These are phyloP conservation scores for Parauchenoglanis ngamensis DNA, from an alignment of 2,797 vertebrate species.

Conservation along the genomic window DNA sequence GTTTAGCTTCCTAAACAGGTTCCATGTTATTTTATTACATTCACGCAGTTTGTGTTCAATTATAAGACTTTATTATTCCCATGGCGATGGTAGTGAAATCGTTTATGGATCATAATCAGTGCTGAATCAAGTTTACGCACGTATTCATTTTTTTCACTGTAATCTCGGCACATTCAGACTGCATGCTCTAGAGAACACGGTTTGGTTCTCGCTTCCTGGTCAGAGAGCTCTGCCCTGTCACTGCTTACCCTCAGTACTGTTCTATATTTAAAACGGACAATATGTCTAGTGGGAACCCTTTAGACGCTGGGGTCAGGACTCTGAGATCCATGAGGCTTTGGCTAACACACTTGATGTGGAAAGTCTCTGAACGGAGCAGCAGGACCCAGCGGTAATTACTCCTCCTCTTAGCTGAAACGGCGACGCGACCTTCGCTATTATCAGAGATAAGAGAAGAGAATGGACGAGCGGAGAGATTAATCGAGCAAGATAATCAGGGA, in stretches of 20 bases:
- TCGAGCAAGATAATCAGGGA: background rate
- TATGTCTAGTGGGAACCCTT: background rate
- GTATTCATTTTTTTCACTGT: background rate
- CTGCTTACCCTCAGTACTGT: background rate
- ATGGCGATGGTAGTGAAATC: background rate
- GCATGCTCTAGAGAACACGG: background rate
- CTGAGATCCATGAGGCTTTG: background rate
- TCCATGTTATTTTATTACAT: background rate
- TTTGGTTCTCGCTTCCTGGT: background rate
- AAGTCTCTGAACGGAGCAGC: background rate
- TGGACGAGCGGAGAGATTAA: background rate
- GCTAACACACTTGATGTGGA: conserved; percentile 19
- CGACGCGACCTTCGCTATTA: background rate
- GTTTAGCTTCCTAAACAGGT: background rate
- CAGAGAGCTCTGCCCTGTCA: background rate
- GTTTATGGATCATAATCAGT: background rate
- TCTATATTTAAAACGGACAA: conserved; percentile 15
- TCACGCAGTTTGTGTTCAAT: background rate
- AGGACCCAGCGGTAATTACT: background rate
- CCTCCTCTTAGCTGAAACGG: background rate
- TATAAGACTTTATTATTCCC: background rate
- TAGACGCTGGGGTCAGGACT: background rate
- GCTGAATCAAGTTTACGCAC: background rate
- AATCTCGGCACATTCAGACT: too few species aligned
- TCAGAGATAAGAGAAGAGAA: too few species aligned